These are phyloP conservation scores for Ianthella basta DNA, from an alignment of 37 sponge, comb jelly and placozoan genomes.

Conservation along the genomic window DNA sequence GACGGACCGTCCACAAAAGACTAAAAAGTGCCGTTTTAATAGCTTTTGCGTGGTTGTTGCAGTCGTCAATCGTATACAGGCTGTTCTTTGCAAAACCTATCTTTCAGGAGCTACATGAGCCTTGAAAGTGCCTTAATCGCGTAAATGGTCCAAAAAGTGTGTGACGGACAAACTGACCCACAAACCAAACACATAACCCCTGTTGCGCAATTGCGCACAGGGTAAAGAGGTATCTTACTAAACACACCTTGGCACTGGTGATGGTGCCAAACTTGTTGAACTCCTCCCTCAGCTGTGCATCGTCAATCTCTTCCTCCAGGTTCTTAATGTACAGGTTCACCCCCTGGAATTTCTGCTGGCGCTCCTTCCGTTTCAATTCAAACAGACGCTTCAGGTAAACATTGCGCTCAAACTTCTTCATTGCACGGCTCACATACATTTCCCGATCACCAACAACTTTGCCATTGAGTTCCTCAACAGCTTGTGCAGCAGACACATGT, in stretches of 20 bases:
- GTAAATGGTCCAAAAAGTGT: too few relatives aligned
- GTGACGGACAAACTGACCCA: too few relatives aligned
- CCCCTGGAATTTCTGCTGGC: conserved; percentile 83
- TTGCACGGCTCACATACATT: conserved; percentile 90
- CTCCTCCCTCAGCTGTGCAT: conserved; percentile 87
- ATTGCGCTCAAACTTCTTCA: conserved; percentile 92
- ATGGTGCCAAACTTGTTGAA: conserved; percentile 96
- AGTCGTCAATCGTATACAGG: too few relatives aligned
- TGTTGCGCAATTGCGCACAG: too few relatives aligned
- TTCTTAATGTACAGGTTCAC: conserved; percentile 99
- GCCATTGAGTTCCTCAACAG: conserved; percentile 81
- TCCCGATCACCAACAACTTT: conserved; percentile 43
- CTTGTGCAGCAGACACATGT: conserved; percentile 85
- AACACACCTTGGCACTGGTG: conserved; percentile 93
- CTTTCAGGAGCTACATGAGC: too few relatives aligned
- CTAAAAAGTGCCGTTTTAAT: too few relatives aligned
- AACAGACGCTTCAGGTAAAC: conserved; percentile 76
- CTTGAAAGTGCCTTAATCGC: too few relatives aligned
- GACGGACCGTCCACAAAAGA: too few relatives aligned
- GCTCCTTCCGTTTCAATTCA: conserved; percentile 68
- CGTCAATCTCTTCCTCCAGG: conserved; percentile 93
- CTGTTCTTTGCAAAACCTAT: too few relatives aligned
- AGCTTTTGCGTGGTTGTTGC: too few relatives aligned
- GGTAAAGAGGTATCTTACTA: too few relatives aligned
- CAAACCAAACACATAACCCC: too few relatives aligned